Evolutionary conservation across 53 echinoderm and acorn worm genomes (phyloP), one percentile per base, ranked within the genome.

Genomic region (Apostichopus leukothele): DNA sequence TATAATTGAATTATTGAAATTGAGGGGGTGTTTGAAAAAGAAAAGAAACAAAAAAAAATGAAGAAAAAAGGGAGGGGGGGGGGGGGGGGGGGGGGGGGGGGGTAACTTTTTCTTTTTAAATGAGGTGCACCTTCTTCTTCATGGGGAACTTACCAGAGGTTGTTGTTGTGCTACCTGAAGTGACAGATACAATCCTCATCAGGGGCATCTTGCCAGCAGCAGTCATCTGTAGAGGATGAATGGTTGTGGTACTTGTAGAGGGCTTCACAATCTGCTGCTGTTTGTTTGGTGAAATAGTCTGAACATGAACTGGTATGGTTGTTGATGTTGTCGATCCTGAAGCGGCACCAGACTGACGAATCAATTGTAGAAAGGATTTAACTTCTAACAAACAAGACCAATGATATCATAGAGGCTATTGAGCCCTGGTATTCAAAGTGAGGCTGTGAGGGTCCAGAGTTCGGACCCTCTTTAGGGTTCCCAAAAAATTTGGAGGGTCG

Each of bases 131-230:
- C 14, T 16, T 76, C 77, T 22, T 81, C 83, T 75, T 1, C 52
- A 22, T 75, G 4, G 10, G 7, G 26, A 26, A 84, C 90, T 86
- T 90, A 96, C 96, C 88, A 54, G 93, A 92, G 52, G 94, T 92
- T 73, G 91, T 90, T 61, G 92, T 59, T 22, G 89, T 90, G 67
- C 93, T 91, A 7, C 92, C 81, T 6, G 93, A 89, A 6, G 96
- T 90, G 1, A 96, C 96, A 20, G 93, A 93, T 68, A 96, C 93
- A 66, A 96, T 63, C 85, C 85, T 85, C 85, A 85, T 85, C 10
- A 85, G 5, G 61, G 85, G 85, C 66, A 85, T 67, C 85, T 85
- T 85, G 50, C 85, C 85, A 67, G 60, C 67, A 27, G 85, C 9
- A 51, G 67, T 5, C 14, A 85, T n/a, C 66, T 85, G 85, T 22